A percentile compares a stretch with the other conserved stretches of the same genome.
phyloP scores from a whole-genome alignment of 2,888 invertebrate species.

The Tupiocoris notatus region DNA sequence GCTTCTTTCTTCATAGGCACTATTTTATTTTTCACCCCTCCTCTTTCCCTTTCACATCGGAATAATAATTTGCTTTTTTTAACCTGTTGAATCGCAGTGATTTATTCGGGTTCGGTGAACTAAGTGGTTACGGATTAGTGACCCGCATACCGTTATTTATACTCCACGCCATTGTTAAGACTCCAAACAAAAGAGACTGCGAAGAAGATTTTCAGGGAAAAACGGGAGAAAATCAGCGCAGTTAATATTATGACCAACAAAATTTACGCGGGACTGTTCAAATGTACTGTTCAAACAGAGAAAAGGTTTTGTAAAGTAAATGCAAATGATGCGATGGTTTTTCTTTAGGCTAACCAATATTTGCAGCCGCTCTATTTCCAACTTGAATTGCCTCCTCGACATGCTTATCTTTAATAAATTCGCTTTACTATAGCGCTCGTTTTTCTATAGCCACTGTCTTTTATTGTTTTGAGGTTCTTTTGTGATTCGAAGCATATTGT shows the following conservation, averaged over 20 bases:
- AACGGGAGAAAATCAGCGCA: neutral
- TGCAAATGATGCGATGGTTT: neutral
- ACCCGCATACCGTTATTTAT: slow-evolving; percentile 10
- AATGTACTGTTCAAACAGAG: neutral
- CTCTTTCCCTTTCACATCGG: neutral
- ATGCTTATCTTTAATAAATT: neutral
- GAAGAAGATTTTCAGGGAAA: neutral
- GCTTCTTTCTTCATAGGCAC: neutral
- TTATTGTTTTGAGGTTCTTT: too few species aligned
- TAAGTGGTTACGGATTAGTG: slow-evolving; percentile 25
- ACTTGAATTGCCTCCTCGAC: neutral
- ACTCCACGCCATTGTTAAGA: neutral
- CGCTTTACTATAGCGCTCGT: too few species aligned
- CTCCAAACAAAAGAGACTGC: neutral
- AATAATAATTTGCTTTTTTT: neutral
- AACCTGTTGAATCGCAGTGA: slow-evolving; percentile 20
- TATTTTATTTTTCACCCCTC: neutral
- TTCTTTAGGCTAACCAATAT: neutral
- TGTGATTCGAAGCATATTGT: too few species aligned
- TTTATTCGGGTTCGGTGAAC: slow-evolving; percentile 22
- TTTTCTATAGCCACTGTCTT: too few species aligned
- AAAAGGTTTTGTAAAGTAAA: neutral
- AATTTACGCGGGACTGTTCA: neutral
- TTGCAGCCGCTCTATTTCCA: neutral
- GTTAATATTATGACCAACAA: neutral